phyloP scores from a whole-genome alignment of 2,888 invertebrate genomes.

The Trichopoda pennipes region DNA sequence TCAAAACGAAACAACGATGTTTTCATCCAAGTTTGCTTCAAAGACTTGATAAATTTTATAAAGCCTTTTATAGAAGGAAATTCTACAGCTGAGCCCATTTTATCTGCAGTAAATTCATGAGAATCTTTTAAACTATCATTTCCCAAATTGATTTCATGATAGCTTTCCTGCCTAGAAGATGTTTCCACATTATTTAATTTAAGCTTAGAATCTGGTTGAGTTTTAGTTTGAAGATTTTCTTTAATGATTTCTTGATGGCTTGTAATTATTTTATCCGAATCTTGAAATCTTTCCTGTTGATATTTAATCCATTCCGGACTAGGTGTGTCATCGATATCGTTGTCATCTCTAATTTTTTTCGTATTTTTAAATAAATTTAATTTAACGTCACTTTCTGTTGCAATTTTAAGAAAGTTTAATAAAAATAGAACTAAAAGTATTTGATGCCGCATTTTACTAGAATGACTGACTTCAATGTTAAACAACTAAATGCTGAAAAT shows the following conservation, averaged over 20 bases:
- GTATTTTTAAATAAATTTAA: background rate
- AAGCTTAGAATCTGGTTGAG: background rate
- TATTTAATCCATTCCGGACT: constrained; percentile 78
- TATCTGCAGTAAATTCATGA: constrained; percentile 21
- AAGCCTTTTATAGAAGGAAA: constrained; percentile 77
- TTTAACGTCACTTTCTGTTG: constrained; percentile 2
- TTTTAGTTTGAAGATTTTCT: background rate
- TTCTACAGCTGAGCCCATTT: constrained; percentile 55
- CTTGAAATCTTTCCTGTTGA: constrained; percentile 76
- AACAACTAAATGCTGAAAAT: constrained; percentile 36
- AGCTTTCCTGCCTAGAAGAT: constrained; percentile 65
- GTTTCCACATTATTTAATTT: constrained; percentile 66
- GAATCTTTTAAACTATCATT: constrained; percentile 50
- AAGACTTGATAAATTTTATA: constrained; percentile 76
- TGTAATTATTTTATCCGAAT: constrained; percentile 28
- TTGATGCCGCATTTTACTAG: constrained; percentile 46
- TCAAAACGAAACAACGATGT: constrained; percentile 76
- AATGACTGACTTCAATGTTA: background rate
- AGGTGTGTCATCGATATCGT: constrained; percentile 70
- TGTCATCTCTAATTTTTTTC: background rate
- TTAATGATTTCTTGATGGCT: constrained; percentile 23
- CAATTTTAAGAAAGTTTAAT: constrained; percentile 28
- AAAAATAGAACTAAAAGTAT: constrained; percentile 9
- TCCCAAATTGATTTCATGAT: constrained; percentile 38
- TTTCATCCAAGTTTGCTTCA: constrained; percentile 76